Percentiles rank a stretch among this genome's conserved stretches.
Evolutionary conservation across 1,140 invertebrate genomes (phyloP).

Genomic region (Drosophila truncata): DNA sequence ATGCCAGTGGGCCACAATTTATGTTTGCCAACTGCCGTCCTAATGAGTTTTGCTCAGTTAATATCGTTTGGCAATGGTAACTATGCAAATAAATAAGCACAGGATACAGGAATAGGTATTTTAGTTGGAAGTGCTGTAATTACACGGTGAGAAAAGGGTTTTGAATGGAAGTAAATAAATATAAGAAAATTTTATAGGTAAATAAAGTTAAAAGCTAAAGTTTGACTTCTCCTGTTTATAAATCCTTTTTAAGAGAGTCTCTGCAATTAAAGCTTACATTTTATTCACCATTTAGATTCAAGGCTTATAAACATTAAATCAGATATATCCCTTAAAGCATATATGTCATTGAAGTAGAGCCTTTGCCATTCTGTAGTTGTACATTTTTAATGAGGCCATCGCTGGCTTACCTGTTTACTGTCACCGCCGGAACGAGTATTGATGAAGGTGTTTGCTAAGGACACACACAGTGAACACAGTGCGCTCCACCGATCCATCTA

Average conservation of each 20-base stretch:
- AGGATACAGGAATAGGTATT: constrained; percentile 2
- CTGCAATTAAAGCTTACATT: neutral
- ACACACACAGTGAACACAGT: constrained; percentile 13
- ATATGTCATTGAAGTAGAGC: neutral
- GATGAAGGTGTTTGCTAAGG: constrained; percentile 42
- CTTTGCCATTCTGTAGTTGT: neutral
- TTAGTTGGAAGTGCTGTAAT: neutral
- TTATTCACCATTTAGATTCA: neutral
- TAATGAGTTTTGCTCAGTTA: constrained; percentile 66
- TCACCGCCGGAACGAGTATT: constrained; percentile 45
- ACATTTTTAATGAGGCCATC: constrained; percentile 44
- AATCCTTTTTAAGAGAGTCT: neutral
- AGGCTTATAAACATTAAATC: neutral
- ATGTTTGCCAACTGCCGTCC: constrained; percentile 52
- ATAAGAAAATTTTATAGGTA: neutral
- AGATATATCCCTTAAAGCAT: neutral
- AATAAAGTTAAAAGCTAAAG: neutral
- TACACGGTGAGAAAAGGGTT: constrained; percentile 10
- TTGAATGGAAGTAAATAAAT: neutral
- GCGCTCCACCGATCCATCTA: constrained; percentile 12
- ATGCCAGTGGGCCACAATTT: constrained; percentile 65
- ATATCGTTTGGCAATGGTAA: constrained; percentile 22
- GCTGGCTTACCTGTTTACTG: constrained; percentile 31
- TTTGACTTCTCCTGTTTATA: neutral
- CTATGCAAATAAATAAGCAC: constrained; percentile 48